Evolutionary conservation across 1,140 invertebrate genomes (phyloP).

Genomic region (Penaeus vannamei): DNA sequence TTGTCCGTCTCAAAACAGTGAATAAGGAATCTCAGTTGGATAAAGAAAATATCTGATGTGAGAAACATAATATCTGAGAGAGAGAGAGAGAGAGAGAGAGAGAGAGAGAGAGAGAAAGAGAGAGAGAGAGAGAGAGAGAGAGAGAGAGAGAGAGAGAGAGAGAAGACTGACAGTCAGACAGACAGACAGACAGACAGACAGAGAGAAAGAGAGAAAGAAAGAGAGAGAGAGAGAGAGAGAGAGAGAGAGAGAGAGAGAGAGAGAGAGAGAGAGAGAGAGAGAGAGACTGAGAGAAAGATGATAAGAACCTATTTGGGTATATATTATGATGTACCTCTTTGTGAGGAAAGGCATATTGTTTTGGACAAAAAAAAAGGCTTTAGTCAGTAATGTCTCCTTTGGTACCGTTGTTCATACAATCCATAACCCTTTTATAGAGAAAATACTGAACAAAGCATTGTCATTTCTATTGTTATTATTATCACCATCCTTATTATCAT

Average conservation of each 20-base stretch:
- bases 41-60: background rate
- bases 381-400: too few relatives aligned
- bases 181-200: too few relatives aligned
- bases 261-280: conserved; percentile 19
- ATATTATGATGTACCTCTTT: too few relatives aligned
- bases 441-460: too few relatives aligned
- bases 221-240: conserved; percentile 1
- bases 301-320: too few relatives aligned
- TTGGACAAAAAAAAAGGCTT: too few relatives aligned
- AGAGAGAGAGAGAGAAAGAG: background rate
- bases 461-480: too few relatives aligned
- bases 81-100: conserved; percentile 16
- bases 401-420: too few relatives aligned
- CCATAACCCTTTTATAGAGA: too few relatives aligned
- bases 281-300: background rate
- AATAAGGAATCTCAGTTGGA: background rate
- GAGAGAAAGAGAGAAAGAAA: background rate
- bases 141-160: conserved; percentile 3
- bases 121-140: conserved; percentile 14
- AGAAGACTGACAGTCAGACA: background rate
- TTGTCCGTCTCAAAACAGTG: background rate
- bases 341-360: too few relatives aligned
- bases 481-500: too few relatives aligned
- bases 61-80: background rate
- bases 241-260: conserved; percentile 1